phyloP scores from a whole-genome alignment of 2,888 invertebrate genomes.

The Conus canariensis region DNA sequence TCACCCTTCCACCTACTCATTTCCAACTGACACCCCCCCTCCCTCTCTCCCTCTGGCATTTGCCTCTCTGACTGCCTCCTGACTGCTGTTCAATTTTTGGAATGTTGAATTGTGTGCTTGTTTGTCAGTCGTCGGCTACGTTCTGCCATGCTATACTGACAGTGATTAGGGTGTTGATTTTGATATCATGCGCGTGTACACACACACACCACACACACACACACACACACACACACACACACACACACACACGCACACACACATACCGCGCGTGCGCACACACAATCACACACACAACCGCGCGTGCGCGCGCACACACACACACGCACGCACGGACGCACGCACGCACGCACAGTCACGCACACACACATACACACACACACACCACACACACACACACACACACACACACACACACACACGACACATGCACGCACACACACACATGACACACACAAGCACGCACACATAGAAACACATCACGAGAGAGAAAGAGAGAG shows the following conservation, averaged over 20 bases:
- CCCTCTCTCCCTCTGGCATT: background rate
- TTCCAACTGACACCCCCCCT: background rate
- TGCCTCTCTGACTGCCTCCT: background rate
- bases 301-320: background rate
- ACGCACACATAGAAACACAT: background rate
- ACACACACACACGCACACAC: no score
- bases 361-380: no score
- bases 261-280: no score
- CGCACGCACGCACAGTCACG: no score
- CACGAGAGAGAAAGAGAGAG: no score
- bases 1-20: background rate
- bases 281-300: background rate
- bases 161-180: no score
- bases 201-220: background rate
- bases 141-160: background rate
- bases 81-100: background rate
- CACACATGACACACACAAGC: background rate
- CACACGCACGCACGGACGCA: no score
- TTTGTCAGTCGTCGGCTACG: background rate
- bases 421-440: background rate
- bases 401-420: background rate
- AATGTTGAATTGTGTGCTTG: no score
- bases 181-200: no score
- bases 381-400: no score
- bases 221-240: no score